A percentile compares a stretch with the other conserved stretches of the same genome.
Conservation (phyloP, 2,888 invertebrate species). For the Argyresthia albistria region DNA sequence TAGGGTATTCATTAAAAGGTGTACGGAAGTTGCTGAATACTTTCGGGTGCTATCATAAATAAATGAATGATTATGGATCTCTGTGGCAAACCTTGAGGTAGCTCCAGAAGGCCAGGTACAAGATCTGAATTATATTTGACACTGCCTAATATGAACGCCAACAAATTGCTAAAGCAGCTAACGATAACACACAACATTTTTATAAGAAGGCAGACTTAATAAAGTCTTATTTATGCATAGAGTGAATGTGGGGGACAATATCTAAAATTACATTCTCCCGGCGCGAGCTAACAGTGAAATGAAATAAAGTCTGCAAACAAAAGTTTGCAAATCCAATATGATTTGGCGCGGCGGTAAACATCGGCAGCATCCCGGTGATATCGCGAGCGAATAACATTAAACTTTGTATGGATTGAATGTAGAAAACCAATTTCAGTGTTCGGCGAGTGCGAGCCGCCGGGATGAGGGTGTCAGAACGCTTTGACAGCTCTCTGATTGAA, state of each 20-base stretch:
- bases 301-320: conserved; percentile 72
- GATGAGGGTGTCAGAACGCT: conserved; percentile 75
- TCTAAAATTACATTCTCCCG: conserved; percentile 63
- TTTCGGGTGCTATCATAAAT: no score
- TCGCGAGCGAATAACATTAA: conserved; percentile 73
- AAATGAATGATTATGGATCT: no score
- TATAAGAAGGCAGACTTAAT: background rate
- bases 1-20: conserved; percentile 4
- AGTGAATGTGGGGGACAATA: conserved; percentile 42
- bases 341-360: conserved; percentile 72
- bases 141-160: no score
- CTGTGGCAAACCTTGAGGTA: no score
- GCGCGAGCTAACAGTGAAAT: conserved; percentile 68
- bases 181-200: background rate
- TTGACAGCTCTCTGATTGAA: conserved; percentile 77
- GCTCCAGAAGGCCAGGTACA: no score
- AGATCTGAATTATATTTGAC: no score
- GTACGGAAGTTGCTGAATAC: background rate
- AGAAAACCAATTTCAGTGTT: conserved; percentile 74
- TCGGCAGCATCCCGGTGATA: conserved; percentile 72
- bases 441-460: conserved; percentile 72
- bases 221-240: conserved; percentile 29
- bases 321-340: conserved; percentile 74
- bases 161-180: no score
- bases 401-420: conserved; percentile 74